Evolutionary conservation across 2,888 invertebrate genomes (phyloP).

Genomic region (Sussaba pulchella): DNA sequence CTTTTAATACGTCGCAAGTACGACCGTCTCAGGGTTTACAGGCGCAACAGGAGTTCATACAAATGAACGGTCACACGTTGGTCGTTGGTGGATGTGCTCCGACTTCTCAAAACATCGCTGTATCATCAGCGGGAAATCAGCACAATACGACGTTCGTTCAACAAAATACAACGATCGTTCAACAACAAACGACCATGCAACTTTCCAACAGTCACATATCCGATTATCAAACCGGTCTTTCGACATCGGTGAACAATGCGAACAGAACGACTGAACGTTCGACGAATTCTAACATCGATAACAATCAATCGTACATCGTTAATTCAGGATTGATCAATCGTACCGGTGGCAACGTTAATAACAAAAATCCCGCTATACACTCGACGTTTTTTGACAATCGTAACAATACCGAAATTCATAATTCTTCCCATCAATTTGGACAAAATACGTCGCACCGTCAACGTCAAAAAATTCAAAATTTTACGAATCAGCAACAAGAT

Average conservation of each 20-base stretch:
- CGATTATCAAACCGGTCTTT: conserved; percentile 80
- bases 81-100: conserved; percentile 90
- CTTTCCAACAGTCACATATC: conserved; percentile 89
- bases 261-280: conserved; percentile 78
- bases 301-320: conserved; percentile 84
- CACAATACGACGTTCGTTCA: conserved; percentile 91
- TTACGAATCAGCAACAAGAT: conserved; percentile 45
- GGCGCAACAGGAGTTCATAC: conserved; percentile 89
- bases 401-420: conserved; percentile 37
- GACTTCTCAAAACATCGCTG: conserved; percentile 85
- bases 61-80: conserved; percentile 90
- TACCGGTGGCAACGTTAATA: conserved; percentile 67
- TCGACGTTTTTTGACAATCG: conserved; percentile 70
- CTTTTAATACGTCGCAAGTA: conserved; percentile 86
- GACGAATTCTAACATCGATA: conserved; percentile 86
- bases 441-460: conserved; percentile 41
- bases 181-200: conserved; percentile 91
- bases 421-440: conserved; percentile 43
- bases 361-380: conserved; percentile 70
- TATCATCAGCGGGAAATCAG: conserved; percentile 86
- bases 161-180: conserved; percentile 94
- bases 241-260: conserved; percentile 70
- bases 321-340: conserved; percentile 78
- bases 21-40: conserved; percentile 82
- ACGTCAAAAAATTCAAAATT: conserved; percentile 19